Evolutionary conservation across 2,888 invertebrate species (phyloP).

Genomic region (Callosobruchus maculatus): DNA sequence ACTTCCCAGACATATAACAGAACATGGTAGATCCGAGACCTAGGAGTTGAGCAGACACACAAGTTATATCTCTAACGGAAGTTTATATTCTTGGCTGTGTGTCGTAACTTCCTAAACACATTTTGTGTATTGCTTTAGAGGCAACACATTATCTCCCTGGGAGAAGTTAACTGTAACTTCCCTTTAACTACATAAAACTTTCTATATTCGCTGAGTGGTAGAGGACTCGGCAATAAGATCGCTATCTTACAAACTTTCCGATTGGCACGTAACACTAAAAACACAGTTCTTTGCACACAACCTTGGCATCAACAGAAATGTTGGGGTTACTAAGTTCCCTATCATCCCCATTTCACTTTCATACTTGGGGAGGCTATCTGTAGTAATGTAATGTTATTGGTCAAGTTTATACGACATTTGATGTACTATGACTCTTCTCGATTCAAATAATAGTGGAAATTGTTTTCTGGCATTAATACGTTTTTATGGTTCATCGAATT

Average conservation of each 20-base stretch:
- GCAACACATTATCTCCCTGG: neutral
- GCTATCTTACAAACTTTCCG: neutral
- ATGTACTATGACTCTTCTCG: too few species aligned
- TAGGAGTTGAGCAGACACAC: neutral
- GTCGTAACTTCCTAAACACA: neutral
- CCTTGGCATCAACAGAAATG: too few species aligned
- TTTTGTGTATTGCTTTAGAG: neutral
- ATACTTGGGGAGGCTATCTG: too few species aligned
- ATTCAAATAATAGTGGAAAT: too few species aligned
- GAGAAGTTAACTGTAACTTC: neutral
- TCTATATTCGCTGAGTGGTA: neutral
- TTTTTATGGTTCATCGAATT: too few species aligned
- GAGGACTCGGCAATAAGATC: neutral
- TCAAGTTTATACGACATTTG: too few species aligned
- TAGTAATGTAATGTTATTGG: too few species aligned
- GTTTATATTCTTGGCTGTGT: neutral
- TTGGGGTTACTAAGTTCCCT: too few species aligned
- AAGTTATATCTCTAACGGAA: neutral
- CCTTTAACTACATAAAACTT: neutral
- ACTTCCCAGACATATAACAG: neutral
- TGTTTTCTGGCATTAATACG: too few species aligned
- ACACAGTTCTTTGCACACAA: too few species aligned
- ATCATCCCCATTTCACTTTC: too few species aligned
- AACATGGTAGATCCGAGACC: neutral
- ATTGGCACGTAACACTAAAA: neutral